A percentile compares a stretch with the other conserved stretches of the same genome.
phyloP scores from a whole-genome alignment of 2,888 invertebrate genomes.

The Ceratothoa steindachneri region DNA sequence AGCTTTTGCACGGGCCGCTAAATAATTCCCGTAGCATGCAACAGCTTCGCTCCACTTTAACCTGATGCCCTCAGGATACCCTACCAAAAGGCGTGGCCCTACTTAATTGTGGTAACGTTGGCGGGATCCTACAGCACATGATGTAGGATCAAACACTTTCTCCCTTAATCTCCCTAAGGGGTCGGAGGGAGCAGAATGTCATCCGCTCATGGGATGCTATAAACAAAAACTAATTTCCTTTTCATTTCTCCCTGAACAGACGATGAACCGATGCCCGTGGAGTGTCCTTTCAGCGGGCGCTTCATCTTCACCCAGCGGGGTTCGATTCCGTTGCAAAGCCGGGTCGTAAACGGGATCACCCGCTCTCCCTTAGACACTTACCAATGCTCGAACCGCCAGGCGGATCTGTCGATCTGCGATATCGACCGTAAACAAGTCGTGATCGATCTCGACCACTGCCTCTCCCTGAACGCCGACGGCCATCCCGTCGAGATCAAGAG shows the following conservation, averaged over 20 bases:
- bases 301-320: constrained; percentile 88
- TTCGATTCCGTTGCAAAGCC: constrained; percentile 69
- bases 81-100: too few relatives aligned
- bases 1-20: too few relatives aligned
- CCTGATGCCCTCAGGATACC: too few relatives aligned
- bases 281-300: constrained; percentile 94
- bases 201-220: too few relatives aligned
- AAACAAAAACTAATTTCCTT: not conserved
- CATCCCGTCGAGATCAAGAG: constrained; percentile 92
- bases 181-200: too few relatives aligned
- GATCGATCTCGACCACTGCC: constrained; percentile 91
- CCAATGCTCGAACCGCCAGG: constrained; percentile 86
- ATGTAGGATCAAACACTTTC: too few relatives aligned
- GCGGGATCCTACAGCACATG: too few relatives aligned
- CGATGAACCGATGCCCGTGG: constrained; percentile 80
- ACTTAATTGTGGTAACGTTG: too few relatives aligned
- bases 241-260: constrained; percentile 54
- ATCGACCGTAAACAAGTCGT: constrained; percentile 85
- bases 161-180: too few relatives aligned
- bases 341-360: constrained; percentile 93
- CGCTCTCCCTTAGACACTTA: constrained; percentile 86
- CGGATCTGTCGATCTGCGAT: constrained; percentile 93
- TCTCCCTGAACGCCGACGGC: constrained; percentile 92
- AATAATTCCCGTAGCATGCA: too few relatives aligned
- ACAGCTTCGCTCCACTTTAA: too few relatives aligned